Evolutionary conservation across 2,888 invertebrate genomes (phyloP), one percentile per base, ranked within the genome.

Genomic region (Oligia latruncula): DNA sequence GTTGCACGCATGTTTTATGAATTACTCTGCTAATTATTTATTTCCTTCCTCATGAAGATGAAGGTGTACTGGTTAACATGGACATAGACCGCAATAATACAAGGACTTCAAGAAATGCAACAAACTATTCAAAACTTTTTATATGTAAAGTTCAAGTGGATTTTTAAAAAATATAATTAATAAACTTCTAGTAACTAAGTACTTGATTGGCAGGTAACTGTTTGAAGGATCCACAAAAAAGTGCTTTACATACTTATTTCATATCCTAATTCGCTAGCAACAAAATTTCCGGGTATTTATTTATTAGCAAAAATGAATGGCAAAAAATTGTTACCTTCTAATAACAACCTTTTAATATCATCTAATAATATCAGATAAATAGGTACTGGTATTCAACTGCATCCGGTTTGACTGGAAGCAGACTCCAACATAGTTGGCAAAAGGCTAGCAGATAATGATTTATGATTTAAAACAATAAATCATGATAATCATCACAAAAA

Each of bases 201-300:
- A 29, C 29, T 43, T 49, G 66, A 46, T 55, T 55, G 55, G 62
- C 66, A 52, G 17, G 15, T 58, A 60, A 67, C 66, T 60, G 13
- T 72, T n/a, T 49, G n/a, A 5, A 77, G 40, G 40, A 52, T 72
- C 5, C 13, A 71, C 55, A 82, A 82, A 82, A 81, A 82, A 84
- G 6, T 80, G 4, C 8, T 68, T 80, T 29, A 49, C 29, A 80
- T 77, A 66, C 5, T 13, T 80, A 60, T 78, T 35, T 78, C 23
- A 65, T 84, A 84, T 40, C 35, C 23, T 66, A 62, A 67, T 40
- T 17, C 29, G 62, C 60, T 17, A 11, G 43, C 15, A 67, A 72
- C 67, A 49, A 80, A 68, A n/a, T 80, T 78, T 84, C 80, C 81
- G 85, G 55, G 81, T 80, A 23, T 40, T 17, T 55, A 68, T 29